Evolutionary conservation across 1,140 invertebrate genomes (phyloP), one percentile per base, ranked within the genome.

Genomic region (Drosophila saltans): DNA sequence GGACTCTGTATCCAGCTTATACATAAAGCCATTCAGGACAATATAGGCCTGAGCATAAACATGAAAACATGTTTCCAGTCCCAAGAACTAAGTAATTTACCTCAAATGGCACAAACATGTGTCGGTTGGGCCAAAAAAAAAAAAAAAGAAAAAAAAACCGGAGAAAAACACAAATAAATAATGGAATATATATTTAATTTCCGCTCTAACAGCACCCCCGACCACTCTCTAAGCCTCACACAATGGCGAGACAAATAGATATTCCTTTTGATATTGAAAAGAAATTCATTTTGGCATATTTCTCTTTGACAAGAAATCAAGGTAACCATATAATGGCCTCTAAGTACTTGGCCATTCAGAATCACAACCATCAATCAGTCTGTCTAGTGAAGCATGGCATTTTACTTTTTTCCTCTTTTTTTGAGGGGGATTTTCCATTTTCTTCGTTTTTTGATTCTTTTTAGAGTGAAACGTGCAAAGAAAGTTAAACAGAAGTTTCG

Each of bases 171-270:
- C 21, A 52, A 52, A 52, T 52, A 76, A 76, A 63, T 81, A 86
- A 86, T 73, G 82, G 57, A 55, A 78, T 70, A 86, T 72, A 85
- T 72, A 85, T 85, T 85, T 85, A 86, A 86, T 86, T 86, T 86
- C 79, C 82, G 82, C 70, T 88, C 43, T 48, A n/a, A 65, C 60
- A 57, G 62, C 66, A 45, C n/a, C 24, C 26, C 45, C 59, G 62
- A 30, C 28, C 28, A 3, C 33, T 36, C 4, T 36, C 71, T 68
- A 56, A 79, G 61, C 16, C 36, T 57, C 64, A 36, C 62, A 73
- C 36, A 63, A 65, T 61, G 56, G 40, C 41, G 52, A 55, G 28
- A 55, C 59, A 48, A 55, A 52, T 52, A 52, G 45, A 33, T 56
- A 75, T 40, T 72, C 68, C 82, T 75, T 81, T 81, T 64, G 59